A percentile compares a stretch with the other conserved stretches of the same genome.
Conservation (phyloP, 2,888 invertebrate species). For the Uloborus plumipes region DNA sequence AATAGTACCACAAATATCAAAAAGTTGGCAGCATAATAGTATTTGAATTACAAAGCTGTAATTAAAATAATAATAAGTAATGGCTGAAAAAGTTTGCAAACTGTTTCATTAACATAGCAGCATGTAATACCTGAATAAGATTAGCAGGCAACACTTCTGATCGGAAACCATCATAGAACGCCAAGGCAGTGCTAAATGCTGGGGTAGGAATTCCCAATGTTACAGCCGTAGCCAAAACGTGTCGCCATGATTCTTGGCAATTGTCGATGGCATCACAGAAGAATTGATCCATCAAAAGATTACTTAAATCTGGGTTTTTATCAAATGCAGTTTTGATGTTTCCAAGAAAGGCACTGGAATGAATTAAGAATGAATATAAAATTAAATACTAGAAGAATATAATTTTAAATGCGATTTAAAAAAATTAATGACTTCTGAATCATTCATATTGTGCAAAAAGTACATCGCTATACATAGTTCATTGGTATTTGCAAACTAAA, state of each 20-base stretch:
- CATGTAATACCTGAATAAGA: conserved; percentile 81
- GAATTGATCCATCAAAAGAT: conserved; percentile 92
- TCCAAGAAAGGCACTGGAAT: conserved; percentile 82
- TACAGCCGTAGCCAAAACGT: conserved; percentile 80
- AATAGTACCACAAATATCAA: no score
- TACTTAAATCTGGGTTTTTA: conserved; percentile 86
- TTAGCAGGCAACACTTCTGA: conserved; percentile 91
- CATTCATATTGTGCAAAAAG: no score
- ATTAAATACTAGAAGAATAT: no score
- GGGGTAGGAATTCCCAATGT: conserved; percentile 92
- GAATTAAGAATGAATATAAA: neutral
- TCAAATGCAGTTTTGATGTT: conserved; percentile 95
- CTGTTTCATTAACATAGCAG: no score
- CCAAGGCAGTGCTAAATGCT: conserved; percentile 90
- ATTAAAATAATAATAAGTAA: no score
- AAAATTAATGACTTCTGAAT: no score
- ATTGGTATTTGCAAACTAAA: no score
- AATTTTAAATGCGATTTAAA: no score
- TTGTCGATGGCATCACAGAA: conserved; percentile 86
- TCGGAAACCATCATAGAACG: conserved; percentile 97
- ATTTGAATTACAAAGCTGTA: no score
- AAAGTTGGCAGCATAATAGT: no score
- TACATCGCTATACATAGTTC: no score
- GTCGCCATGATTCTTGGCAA: conserved; percentile 87
- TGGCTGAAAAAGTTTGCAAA: no score